Conservation (phyloP, 2,888 invertebrate genomes). For the Phyllotreta cruciferae region DNA sequence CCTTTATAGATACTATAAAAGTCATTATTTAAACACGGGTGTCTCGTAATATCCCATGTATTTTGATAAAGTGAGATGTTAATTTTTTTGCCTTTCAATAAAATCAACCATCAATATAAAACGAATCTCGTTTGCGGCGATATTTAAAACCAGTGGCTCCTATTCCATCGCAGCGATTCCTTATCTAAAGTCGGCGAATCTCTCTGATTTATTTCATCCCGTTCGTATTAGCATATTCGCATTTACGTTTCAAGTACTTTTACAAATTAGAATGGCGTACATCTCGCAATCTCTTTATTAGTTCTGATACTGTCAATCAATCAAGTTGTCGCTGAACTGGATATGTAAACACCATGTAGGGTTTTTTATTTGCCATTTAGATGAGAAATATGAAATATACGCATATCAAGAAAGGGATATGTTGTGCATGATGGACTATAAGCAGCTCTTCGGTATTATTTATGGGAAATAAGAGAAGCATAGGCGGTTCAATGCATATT, state of each 20-base stretch:
- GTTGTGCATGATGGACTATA: no score
- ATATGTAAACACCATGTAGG: constrained; percentile 22
- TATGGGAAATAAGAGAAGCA: no score
- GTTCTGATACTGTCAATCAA: constrained; percentile 23
- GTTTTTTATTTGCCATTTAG: not conserved
- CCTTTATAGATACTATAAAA: no score
- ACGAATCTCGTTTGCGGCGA: no score
- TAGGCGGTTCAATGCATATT: no score
- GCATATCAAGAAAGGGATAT: no score
- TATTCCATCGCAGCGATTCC: constrained; percentile 16
- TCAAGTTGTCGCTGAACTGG: constrained; percentile 20
- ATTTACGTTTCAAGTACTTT: constrained; percentile 10
- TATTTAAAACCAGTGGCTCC: constrained; percentile 8
- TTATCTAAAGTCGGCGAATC: constrained; percentile 24
- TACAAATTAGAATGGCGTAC: constrained; percentile 6
- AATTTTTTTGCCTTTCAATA: no score
- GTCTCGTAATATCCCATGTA: no score
- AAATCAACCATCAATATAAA: no score
- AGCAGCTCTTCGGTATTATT: no score
- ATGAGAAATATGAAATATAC: not conserved
- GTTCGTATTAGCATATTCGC: constrained; percentile 18
- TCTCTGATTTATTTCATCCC: constrained; percentile 13
- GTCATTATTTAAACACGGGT: no score
- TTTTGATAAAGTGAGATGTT: no score
- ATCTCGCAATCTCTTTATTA: constrained; percentile 22